Evolutionary conservation across 2,113 vertebrate genomes (phyloP).

Genomic region (Chrysemys picta): DNA sequence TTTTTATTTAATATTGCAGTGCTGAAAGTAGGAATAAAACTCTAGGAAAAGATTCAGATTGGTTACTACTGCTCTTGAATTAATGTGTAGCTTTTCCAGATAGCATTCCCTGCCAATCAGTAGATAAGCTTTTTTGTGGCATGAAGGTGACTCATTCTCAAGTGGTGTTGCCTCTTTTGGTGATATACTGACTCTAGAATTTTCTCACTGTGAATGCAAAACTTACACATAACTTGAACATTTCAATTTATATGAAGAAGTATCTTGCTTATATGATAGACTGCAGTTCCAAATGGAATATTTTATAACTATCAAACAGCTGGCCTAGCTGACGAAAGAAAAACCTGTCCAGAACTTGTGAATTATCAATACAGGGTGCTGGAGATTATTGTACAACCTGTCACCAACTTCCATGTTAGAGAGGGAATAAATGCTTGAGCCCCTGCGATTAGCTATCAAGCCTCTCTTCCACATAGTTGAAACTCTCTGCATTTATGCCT

Average conservation of each 20-base stretch:
- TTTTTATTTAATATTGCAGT: not conserved
- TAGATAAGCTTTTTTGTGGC: not conserved
- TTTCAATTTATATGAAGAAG: not conserved
- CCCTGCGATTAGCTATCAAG: not conserved
- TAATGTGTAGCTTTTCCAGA: not conserved
- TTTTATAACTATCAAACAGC: not conserved
- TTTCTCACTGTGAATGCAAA: not conserved
- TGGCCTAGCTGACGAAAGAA: not conserved
- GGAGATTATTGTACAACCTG: not conserved
- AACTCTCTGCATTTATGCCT: not conserved
- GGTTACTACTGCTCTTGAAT: not conserved
- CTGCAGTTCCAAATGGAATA: not conserved
- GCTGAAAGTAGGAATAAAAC: not conserved
- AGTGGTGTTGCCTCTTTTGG: not conserved
- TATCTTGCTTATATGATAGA: not conserved
- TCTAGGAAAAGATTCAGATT: not conserved
- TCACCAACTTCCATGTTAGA: not conserved
- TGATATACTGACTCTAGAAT: not conserved
- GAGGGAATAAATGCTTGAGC: fast-evolving
- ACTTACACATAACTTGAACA: not conserved
- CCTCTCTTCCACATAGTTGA: not conserved
- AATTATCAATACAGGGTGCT: not conserved
- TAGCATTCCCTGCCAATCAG: not conserved
- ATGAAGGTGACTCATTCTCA: not conserved
- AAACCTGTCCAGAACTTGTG: not conserved